A percentile compares a stretch with the other conserved stretches of the same genome.
These are phyloP conservation scores for Mustela nigripes DNA, from an alignment of 2,113 vertebrate species.

Conservation along the genomic window DNA sequence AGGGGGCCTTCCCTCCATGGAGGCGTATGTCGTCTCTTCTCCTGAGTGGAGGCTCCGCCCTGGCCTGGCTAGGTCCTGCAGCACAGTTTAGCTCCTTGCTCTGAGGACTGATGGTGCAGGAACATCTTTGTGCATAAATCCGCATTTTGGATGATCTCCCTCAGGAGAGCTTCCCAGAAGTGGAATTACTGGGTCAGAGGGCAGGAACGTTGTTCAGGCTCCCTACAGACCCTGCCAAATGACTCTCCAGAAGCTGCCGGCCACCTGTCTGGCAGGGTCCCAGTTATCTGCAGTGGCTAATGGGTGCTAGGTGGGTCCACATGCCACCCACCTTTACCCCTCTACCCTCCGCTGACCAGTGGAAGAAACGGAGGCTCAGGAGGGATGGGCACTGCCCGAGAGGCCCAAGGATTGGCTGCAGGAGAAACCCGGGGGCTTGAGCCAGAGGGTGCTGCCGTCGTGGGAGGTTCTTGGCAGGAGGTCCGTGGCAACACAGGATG, in stretches of 20 bases:
- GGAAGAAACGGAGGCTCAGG: not conserved
- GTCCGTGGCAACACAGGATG: not conserved
- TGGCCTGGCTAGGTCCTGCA: not conserved
- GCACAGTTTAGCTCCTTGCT: not conserved
- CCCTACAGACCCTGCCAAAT: not conserved
- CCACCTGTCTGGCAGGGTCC: conserved; percentile 28
- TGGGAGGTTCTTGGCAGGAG: not conserved
- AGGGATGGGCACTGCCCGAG: rapidly evolving
- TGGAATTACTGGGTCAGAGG: not conserved
- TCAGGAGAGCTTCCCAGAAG: conserved; percentile 49
- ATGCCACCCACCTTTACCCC: not conserved
- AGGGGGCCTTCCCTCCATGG: rapidly evolving
- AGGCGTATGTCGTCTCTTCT: not conserved
- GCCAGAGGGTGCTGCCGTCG: too few relatives aligned
- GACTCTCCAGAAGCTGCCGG: not conserved
- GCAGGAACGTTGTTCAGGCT: not conserved
- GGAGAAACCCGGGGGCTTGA: not conserved
- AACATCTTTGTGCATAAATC: not conserved
- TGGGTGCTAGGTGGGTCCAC: not conserved
- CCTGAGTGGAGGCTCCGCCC: not conserved
- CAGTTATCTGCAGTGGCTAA: not conserved
- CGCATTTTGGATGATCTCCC: not conserved
- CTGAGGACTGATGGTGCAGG: not conserved
- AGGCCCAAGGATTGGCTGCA: too few relatives aligned
- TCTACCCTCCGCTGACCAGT: rapidly evolving